Evolutionary conservation across 2,888 invertebrate genomes (phyloP).

Genomic region (Caenorhabditis doughertyi): DNA sequence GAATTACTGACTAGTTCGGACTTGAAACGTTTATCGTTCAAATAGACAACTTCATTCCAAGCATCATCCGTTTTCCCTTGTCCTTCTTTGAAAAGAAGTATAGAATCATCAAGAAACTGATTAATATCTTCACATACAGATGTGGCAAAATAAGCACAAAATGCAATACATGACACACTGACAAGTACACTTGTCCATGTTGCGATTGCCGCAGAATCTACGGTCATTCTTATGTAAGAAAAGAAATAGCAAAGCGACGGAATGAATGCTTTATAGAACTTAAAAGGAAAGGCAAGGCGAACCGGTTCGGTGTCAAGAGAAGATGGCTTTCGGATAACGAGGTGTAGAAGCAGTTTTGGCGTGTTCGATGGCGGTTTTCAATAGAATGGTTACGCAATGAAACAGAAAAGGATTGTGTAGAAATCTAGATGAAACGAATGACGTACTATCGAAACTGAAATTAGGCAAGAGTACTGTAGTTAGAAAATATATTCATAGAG

Average conservation of each 20-base stretch:
- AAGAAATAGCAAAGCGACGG: constrained; percentile 12
- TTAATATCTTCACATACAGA: constrained; percentile 68
- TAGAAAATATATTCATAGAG: too few relatives aligned
- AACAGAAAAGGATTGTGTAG: constrained; percentile 13
- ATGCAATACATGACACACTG: constrained; percentile 61
- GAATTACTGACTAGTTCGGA: constrained; percentile 26
- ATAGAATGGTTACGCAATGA: constrained; percentile 46
- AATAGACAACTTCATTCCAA: constrained; percentile 62
- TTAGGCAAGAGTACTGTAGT: too few relatives aligned
- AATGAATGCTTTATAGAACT: constrained; percentile 49
- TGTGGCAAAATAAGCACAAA: constrained; percentile 61
- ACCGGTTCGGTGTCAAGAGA: constrained; percentile 32
- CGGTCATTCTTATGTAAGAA: constrained; percentile 27
- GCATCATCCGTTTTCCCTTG: constrained; percentile 67
- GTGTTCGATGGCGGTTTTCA: constrained; percentile 48
- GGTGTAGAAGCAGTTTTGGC: constrained; percentile 61
- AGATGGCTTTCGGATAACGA: constrained; percentile 52
- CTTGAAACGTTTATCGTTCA: constrained; percentile 49
- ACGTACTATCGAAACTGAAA: too few relatives aligned
- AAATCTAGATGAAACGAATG: not conserved
- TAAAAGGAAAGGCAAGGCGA: constrained; percentile 2
- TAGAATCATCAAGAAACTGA: constrained; percentile 63
- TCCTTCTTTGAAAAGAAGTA: constrained; percentile 54
- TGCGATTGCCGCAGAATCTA: constrained; percentile 65
- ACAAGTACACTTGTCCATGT: constrained; percentile 63